Evolutionary conservation across 2,797 vertebrate species (phyloP).

Genomic region (Taenioides sp.): DNA sequence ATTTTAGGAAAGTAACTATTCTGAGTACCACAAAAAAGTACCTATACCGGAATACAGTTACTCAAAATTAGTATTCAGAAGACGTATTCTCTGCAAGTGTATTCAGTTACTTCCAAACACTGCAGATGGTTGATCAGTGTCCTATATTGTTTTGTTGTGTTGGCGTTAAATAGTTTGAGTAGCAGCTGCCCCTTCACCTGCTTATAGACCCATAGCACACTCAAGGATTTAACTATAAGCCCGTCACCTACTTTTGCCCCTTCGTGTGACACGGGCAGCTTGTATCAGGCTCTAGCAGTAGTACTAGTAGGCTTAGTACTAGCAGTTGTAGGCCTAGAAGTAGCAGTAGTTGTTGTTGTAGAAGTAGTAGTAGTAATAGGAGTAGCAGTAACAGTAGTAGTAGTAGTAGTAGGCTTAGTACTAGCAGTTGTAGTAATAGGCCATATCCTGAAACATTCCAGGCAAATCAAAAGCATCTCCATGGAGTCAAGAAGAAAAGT

Average conservation of each 20-base stretch:
- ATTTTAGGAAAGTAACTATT: too few species aligned
- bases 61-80: too few species aligned
- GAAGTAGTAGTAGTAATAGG: neutral
- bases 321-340: neutral
- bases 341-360: neutral
- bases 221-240: conserved; percentile 59
- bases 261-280: conserved; percentile 17
- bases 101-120: too few species aligned
- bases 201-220: conserved; percentile 41
- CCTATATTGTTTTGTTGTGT: conserved; percentile 16
- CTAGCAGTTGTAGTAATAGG: too few species aligned
- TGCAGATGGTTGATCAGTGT: conserved; percentile 2
- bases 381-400: neutral
- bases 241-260: conserved; percentile 35
- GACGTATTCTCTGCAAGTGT: too few species aligned
- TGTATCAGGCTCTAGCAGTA: neutral
- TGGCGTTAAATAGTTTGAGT: conserved; percentile 39
- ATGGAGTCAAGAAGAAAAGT: neutral
- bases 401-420: too few species aligned
- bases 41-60: too few species aligned
- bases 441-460: neutral
- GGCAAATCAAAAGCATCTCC: neutral
- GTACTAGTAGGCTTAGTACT: neutral
- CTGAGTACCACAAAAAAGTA: too few species aligned
- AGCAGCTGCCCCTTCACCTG: conserved; percentile 53